Evolutionary conservation across 2,113 vertebrate genomes (phyloP), one percentile per base, ranked within the genome.

Genomic region (Nanorana parkeri): DNA sequence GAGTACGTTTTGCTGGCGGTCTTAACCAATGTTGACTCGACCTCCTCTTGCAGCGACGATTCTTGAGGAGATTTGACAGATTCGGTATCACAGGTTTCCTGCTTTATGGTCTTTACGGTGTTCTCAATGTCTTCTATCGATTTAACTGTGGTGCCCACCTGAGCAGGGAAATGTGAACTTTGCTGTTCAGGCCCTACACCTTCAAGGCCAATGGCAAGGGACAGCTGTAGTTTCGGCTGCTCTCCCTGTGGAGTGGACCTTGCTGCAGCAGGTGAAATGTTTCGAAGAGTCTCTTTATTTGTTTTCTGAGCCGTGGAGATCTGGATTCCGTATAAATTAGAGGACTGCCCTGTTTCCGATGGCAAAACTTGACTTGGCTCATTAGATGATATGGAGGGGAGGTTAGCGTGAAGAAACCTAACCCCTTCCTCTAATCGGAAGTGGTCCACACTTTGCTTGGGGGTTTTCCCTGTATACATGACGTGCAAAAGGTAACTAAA

Each of bases 401-500:
- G 96, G 92, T 98, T 96, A 0, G 97, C 97, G 0, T 99, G 98
- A 23, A 99, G 96, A 86, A 99, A 99, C 85, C 95, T 95, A 89
- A 99, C 96, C 80, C 98, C 98, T 29, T 99, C 96, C 88, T 99
- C 96, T 83, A 99, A 90, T 0, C 97, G 95, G 84, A 91, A 89
- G 74, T 93, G 96, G 87, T 96, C 97, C 88, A 99, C 96, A 0
- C 91, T 92, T 89, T 99, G 98, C 80, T 97, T 96, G 8, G 97
- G 97, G 77, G 96, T 95, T 83, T 94, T 94, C 32, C 98, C 98
- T 0, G 96, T 99, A 89, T 99, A 99, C 98, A 99, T 99, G 86
- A 99, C 95, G 88, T 99, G 97, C 64, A 99, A 89, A 91, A 99
- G 92, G 89, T 98, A 99, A 91, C 98, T 99, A 91, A 99, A 99